Base-by-base conservation (phyloP, 2,797 vertebrate species). In the Prunella strophiata region DNA sequence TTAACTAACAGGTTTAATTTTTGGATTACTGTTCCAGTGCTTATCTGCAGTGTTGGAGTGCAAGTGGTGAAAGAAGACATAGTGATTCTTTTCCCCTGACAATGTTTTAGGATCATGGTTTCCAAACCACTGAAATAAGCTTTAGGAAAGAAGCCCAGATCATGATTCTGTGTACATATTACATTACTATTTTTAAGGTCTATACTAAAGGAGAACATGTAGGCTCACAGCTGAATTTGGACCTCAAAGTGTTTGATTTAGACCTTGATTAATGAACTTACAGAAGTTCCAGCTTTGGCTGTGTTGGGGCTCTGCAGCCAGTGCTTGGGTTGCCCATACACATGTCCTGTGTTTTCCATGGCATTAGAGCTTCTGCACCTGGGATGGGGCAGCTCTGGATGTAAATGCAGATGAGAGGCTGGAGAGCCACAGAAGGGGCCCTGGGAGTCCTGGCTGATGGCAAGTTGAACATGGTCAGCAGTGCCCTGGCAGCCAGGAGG, bases 401-500 rank as follows among this genome's bases (percentile, higher is more conserved):
- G 9, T 40, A 8, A 21, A 61, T 19, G 45, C 16, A 68, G 38
- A 52, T 11, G 9, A n/a, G n/a, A n/a, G 47, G 29, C 11, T 47
- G n/a, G 16, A 29, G 3, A 52, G 22, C 11, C 1, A 5, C 4
- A 9, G 47, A 40, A 47, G 68, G 4, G 10, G 5, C 20, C 19
- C 32, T 19, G 7, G 2, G 2, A 3, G 5, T 9, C 23, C 2
- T 59, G 47, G 23, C 10, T 0, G 0, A 3, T 19, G 27, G 4
- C 12, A 67, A 19, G 16, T 0, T 52, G n/a, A 18, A 43, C 12
- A 6, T 1, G 3, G 5, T 2, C 52, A 84, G 43, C 61, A 66
- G 45, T 32, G 61, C 26, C 36, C 43, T 66, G 70, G 17, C 14
- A 50, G 81, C 43, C 70, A 57, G 51, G 21, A 43, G 43, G 14